Base-by-base conservation (phyloP, 2,113 vertebrate genomes). In the Callospermophilus lateralis region DNA sequence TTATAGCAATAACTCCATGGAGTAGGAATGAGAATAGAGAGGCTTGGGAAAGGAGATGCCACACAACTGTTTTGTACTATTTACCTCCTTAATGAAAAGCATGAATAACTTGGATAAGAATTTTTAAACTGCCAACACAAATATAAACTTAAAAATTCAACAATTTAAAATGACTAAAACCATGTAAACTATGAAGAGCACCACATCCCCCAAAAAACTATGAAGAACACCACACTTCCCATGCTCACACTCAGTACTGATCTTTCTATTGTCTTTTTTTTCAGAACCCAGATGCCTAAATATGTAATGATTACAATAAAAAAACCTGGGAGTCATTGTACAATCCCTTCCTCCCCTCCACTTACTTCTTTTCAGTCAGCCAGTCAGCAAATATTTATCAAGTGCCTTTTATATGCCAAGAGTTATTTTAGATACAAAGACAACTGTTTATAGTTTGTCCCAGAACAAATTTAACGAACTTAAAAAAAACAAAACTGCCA, bases 131-230 rank as follows among this genome's bases (percentile, higher is more conserved):
- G 63, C 37, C 30, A 86, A 94, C 51, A 83, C 17, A 96, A 96
- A 79, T 76, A 93, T 9, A 94, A 90, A 84, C 20, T 37, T 37
- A 74, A 80, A 84, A 90, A 91, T 42, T 88, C 72, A 96, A 16
- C 78, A 96, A 89, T 68, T 94, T 78, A 51, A 87, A 89, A 55
- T 68, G 19, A 74, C 30, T 92, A 86, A 84, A 86, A 83, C 15
- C 61, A 77, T 91, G 95, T 48, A 97, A 87, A 86, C 37, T 55
- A 37, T 45, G n/a, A 88, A 96, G 73, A 93, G 95, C 53, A 55
- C 7, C 58, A 22, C 58, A 8, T 42, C 58, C 58, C 22, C 24
- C 58, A 73, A 92, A 90, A 77, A 55, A 3, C n/a, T 55, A 37
- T 45, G n/a, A 89, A 96, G 73, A 93, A 96, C 55, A 55, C 22